Conservation (phyloP, 2,797 vertebrate genomes). For the Arnoldichthys spilopterus region DNA sequence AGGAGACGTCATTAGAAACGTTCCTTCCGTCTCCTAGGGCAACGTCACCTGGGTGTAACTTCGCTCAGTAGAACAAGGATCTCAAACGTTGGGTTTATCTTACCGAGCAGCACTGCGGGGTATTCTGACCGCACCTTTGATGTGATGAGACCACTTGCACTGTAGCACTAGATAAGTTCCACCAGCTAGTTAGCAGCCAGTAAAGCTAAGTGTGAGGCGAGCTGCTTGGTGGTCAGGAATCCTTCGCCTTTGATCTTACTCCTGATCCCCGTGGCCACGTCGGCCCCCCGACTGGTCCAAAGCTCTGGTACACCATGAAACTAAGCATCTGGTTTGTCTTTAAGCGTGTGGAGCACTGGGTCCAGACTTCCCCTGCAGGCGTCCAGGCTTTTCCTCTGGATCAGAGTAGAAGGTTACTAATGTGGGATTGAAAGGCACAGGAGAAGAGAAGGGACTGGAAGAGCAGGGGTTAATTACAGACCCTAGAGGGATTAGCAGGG, state of each 20-base stretch:
- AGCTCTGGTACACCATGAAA: constrained; percentile 68
- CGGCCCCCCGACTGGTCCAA: constrained; percentile 37
- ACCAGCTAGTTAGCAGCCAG: background rate
- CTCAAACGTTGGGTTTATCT: too few relatives aligned
- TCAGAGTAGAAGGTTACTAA: constrained; percentile 26
- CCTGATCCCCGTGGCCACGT: too few relatives aligned
- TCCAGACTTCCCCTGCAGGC: constrained; percentile 71
- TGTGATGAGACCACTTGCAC: too few relatives aligned
- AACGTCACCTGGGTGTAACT: too few relatives aligned
- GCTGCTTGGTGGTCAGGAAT: background rate
- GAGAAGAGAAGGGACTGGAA: constrained; percentile 57
- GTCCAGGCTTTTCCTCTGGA: constrained; percentile 31
- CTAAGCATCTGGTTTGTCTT: constrained; percentile 81
- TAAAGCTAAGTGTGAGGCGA: too few relatives aligned
- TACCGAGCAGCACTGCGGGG: too few relatives aligned
- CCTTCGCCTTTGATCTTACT: background rate
- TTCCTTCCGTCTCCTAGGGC: too few relatives aligned
- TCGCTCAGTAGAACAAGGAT: too few relatives aligned
- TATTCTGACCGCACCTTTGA: too few relatives aligned
- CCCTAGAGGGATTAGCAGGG: constrained; percentile 54
- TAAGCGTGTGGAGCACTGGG: constrained; percentile 64
- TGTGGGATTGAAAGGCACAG: constrained; percentile 26
- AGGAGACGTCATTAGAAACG: too few relatives aligned
- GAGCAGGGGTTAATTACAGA: constrained; percentile 71
- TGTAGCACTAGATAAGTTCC: too few relatives aligned